A percentile compares a stretch with the other conserved stretches of the same genome.
Evolutionary conservation across 2,888 invertebrate species (phyloP).

Genomic region (Lasioglossum oenotherae): DNA sequence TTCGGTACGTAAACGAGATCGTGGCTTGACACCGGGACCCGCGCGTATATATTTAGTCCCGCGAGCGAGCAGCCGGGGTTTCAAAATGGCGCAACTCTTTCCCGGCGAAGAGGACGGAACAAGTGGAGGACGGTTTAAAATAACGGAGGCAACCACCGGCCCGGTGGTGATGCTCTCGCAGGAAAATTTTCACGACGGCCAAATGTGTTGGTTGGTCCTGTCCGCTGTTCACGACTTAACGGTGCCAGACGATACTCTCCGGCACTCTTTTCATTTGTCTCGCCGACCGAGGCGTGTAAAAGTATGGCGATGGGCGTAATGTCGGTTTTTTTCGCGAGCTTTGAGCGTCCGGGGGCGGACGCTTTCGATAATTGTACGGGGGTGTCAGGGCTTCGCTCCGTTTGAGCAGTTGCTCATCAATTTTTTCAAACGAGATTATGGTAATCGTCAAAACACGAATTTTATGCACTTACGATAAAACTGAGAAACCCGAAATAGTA

Average conservation of each 20-base stretch:
- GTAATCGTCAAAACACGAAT: too few species aligned
- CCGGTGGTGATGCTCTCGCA: slow-evolving; percentile 26
- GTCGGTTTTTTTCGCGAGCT: not conserved
- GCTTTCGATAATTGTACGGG: not conserved
- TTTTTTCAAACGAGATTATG: too few species aligned
- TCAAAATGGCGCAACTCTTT: slow-evolving; percentile 24
- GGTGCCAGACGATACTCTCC: slow-evolving; percentile 33
- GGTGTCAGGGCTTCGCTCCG: not conserved
- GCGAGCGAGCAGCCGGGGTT: slow-evolving; percentile 1
- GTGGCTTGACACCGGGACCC: not conserved
- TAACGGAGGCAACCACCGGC: slow-evolving; percentile 64
- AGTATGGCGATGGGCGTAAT: not conserved
- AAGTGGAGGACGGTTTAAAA: slow-evolving; percentile 67
- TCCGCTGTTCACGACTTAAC: slow-evolving; percentile 33
- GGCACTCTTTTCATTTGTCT: not conserved
- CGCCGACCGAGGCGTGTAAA: not conserved
- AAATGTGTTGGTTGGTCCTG: slow-evolving; percentile 35
- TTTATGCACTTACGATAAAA: too few species aligned
- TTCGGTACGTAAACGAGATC: not conserved
- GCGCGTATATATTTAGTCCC: slow-evolving; percentile 39
- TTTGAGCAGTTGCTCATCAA: too few species aligned
- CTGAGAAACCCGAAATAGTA: too few species aligned
- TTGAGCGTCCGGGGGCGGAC: not conserved
- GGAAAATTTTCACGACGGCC: slow-evolving; percentile 64
- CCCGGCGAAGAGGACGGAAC: slow-evolving; percentile 60